Percentiles rank a stretch among this genome's conserved stretches.
These are phyloP conservation scores for Falco novaeseelandiae DNA, from an alignment of 2,797 vertebrate species.

Conservation along the genomic window DNA sequence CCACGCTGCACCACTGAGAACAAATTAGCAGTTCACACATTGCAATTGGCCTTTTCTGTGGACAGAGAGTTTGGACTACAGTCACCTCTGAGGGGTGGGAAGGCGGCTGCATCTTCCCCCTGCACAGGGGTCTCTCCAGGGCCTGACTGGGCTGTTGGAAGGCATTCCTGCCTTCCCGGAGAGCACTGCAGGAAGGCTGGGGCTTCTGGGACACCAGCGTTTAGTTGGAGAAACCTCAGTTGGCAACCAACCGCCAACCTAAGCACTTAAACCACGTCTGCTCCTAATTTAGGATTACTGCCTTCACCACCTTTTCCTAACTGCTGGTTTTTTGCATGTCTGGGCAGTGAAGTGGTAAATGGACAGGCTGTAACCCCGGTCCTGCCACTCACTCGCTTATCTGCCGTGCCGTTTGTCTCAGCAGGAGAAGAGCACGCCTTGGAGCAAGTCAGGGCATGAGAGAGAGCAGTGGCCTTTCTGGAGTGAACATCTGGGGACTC, in stretches of 20 bases:
- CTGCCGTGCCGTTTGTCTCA: background rate
- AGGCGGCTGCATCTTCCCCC: background rate
- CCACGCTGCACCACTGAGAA: background rate
- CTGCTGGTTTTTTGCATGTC: background rate
- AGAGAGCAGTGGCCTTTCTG: background rate
- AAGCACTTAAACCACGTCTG: background rate
- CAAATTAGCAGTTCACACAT: background rate
- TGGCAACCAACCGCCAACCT: background rate
- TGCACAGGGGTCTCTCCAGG: background rate
- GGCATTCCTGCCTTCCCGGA: background rate
- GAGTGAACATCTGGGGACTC: background rate
- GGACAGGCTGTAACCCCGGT: background rate
- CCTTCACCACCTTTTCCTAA: background rate
- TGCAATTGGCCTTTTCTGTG: background rate
- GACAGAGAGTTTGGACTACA: accelerated
- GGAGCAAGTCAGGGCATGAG: background rate
- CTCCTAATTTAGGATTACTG: background rate
- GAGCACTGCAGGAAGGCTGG: background rate
- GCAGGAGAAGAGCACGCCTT: background rate
- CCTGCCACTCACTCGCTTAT: background rate
- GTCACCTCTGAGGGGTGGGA: background rate
- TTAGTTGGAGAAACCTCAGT: background rate
- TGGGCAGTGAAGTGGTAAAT: background rate
- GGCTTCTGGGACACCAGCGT: background rate
- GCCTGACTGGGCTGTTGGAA: background rate